Conservation (phyloP, 2,888 invertebrate species). For the Drosophila barbarae region DNA sequence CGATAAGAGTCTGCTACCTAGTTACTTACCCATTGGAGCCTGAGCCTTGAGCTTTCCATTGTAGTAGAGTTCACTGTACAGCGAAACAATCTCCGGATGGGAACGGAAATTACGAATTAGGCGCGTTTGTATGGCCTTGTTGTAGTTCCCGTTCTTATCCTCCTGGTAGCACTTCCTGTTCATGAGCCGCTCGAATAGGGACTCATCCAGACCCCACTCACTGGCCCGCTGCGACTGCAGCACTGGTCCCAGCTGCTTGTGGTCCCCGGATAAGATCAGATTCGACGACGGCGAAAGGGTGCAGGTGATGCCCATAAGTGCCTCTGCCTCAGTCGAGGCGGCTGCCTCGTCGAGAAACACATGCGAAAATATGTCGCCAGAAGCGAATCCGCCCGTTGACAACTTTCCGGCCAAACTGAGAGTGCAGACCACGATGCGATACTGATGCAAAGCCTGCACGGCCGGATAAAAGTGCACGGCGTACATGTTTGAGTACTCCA, state of each 20-base stretch:
- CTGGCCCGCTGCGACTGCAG: constrained; percentile 78
- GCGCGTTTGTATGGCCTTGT: constrained; percentile 86
- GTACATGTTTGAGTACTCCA: constrained; percentile 80
- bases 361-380: constrained; percentile 81
- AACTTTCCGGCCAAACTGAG: constrained; percentile 81
- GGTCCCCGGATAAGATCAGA: constrained; percentile 87
- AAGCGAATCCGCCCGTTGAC: constrained; percentile 79
- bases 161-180: constrained; percentile 78
- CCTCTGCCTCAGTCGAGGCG: constrained; percentile 86
- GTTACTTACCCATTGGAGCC: constrained; percentile 55
- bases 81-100: constrained; percentile 83
- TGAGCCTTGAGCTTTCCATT: constrained; percentile 82
- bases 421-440: constrained; percentile 84
- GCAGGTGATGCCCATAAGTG: constrained; percentile 82
- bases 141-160: constrained; percentile 71
- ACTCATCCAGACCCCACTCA: constrained; percentile 77
- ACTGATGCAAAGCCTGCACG: constrained; percentile 80
- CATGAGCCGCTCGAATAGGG: constrained; percentile 86
- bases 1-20: too few species aligned
- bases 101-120: constrained; percentile 88
- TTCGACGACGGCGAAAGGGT: constrained; percentile 78
- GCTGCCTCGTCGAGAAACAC: constrained; percentile 89
- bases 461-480: constrained; percentile 78
- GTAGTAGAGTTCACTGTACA: constrained; percentile 88
- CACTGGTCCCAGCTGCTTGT: constrained; percentile 86